phyloP scores from a whole-genome alignment of 2,113 vertebrate species.

The Sorex araneus region DNA sequence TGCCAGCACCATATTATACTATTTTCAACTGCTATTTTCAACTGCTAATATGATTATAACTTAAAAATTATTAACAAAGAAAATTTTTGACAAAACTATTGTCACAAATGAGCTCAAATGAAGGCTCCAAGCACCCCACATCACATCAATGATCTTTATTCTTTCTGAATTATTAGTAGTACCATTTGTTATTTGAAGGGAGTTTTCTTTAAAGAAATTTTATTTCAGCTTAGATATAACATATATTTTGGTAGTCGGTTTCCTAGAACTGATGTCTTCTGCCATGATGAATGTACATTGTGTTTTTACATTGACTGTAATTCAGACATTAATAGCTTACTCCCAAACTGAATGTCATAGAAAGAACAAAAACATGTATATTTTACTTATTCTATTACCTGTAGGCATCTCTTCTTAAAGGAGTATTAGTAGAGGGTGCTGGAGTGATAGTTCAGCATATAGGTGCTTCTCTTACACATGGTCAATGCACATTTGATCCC shows the following conservation, averaged over 20 bases:
- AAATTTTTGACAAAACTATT: not conserved
- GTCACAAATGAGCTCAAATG: not conserved
- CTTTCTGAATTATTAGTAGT: conserved; percentile 11
- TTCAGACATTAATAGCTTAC: not conserved
- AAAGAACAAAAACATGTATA: not conserved
- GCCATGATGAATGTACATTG: not conserved
- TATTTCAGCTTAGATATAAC: conserved; percentile 27
- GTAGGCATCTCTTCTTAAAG: not conserved
- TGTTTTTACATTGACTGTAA: not conserved
- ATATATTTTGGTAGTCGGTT: conserved; percentile 41
- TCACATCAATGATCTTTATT: not conserved
- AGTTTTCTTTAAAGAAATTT: not conserved
- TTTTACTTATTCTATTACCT: conserved; percentile 6
- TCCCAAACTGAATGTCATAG: not conserved
- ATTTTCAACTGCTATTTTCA: no score
- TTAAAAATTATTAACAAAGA: conserved; percentile 5
- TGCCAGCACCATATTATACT: no score
- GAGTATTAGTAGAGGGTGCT: not conserved
- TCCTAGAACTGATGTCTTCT: not conserved
- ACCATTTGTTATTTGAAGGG: not conserved
- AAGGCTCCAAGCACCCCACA: not conserved
- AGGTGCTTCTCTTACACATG: no score
- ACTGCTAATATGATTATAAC: not conserved
- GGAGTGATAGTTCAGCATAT: no score
- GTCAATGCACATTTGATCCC: no score